Base-by-base conservation (phyloP, 2,797 vertebrate genomes). In the Hypotaenidia okinawae region DNA sequence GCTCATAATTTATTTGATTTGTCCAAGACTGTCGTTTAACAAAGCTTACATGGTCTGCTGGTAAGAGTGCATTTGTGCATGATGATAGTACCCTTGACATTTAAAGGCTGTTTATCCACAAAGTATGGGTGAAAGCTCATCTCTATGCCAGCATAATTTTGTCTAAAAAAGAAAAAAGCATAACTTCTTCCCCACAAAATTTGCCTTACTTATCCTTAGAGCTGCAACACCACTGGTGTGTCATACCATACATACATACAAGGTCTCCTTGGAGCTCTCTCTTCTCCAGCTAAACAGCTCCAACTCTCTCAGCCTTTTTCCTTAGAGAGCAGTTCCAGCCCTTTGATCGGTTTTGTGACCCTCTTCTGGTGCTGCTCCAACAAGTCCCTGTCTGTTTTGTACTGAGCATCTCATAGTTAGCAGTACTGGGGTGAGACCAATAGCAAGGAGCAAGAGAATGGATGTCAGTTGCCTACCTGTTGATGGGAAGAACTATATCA, bases 401-500 rank as follows among this genome's bases (percentile, higher is more conserved):
- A 19, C n/a, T 0, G 3, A 64, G 3, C 23, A 27, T 59, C 2
- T 54, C 12, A 25, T 35, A 49, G 28, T 64, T 32, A 28, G 28
- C 51, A 16, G 30, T 72, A 22, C 22, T 69, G 18, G 7, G 64
- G 4, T 19, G 7, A 86, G 70, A 74, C 33, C 72, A 1, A 41
- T 33, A 54, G 17, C 35, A 61, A 43, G 23, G 27, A 67, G 17
- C 19, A 9, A 66, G 57, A 59, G 35, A 64, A 3, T 58, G 32
- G 5, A 6, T 77, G 14, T 24, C 35, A 47, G 15, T 55, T 89
- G 30, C 11, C 54, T 61, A 0, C 37, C 25, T 82, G 0, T 57
- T 39, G 24, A 39, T 49, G 39, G 39, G 11, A 72, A 47, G 70
- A 84, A 12, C 24, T 69, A 0, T 69, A 39, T 82, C 55, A 25